Base-by-base conservation (phyloP, 2,888 invertebrate genomes). In the Hydraecia micacea region DNA sequence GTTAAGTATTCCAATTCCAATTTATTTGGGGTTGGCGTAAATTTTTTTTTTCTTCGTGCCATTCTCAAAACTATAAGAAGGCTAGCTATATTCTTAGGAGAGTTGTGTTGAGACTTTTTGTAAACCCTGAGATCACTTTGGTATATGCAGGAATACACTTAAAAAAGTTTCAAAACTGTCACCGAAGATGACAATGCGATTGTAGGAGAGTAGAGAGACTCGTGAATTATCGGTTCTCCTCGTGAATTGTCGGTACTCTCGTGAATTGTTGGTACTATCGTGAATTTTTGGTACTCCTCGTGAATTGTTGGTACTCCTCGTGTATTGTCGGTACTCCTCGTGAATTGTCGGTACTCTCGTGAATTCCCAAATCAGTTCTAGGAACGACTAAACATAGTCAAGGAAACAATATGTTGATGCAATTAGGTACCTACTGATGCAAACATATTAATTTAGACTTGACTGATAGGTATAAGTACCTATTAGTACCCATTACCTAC, bases 171-270 rank as follows among this genome's bases (percentile, higher is more conserved):
- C 8, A 21, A 55, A 55, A 55, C 25, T 55, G 8, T 1, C 55
- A 25, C 21, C 55, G 55, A 55, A 8, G 8, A 25, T 55, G 55
- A 25, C 3, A 55, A 55, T 8, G 25, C 8, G 25, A 25, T 25
- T 25, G 21, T 5, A 21, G 52, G 1, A 52, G 52, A 52, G 6
- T 32, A 32, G 32, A 32, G 32, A 32, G 32, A 32, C 15, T 39
- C 39, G 39, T 39, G 39, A 39, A 39, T 39, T 39, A 8, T 39
- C 39, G 39, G 36, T 39, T 3, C 39, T 42, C 11, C 9, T 55
- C 65, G 70, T 25, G 25, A 42, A 49, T 77, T 79, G 67, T 71
- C 58, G 60, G 70, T 55, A 79, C 72, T 67, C 3, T 28, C 42
- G 70, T 7, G 18, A 5, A 18, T 49, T 49, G 0, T 49, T 18